Percentiles rank a stretch among this genome's conserved stretches.
Evolutionary conservation across 2,888 invertebrate genomes (phyloP).

Genomic region (Agonopterix subpropinquella): DNA sequence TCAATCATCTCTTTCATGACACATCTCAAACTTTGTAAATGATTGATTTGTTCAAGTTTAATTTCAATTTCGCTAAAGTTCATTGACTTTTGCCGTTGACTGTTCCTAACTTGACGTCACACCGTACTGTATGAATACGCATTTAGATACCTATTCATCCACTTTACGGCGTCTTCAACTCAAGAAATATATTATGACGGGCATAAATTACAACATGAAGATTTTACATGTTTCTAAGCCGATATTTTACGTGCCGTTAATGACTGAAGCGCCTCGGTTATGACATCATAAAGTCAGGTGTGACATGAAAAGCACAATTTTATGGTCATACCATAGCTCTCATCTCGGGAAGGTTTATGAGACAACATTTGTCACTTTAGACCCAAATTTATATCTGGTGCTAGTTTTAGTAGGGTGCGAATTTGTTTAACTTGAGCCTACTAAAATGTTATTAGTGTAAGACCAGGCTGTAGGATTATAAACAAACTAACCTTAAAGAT

Average conservation of each 20-base stretch:
- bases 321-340: slow-evolving; percentile 31
- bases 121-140: too few species aligned
- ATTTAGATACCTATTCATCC: too few species aligned
- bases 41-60: too few species aligned
- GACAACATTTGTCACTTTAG: slow-evolving; percentile 27
- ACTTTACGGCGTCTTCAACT: background rate
- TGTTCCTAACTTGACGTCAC: too few species aligned
- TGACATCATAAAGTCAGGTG: slow-evolving; percentile 41
- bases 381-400: background rate
- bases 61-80: too few species aligned
- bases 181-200: background rate
- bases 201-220: slow-evolving; percentile 8
- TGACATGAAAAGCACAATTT: slow-evolving; percentile 42
- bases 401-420: background rate
- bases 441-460: too few species aligned
- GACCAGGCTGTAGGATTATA: too few species aligned
- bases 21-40: too few species aligned
- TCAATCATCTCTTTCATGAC: too few species aligned
- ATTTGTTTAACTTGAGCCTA: background rate
- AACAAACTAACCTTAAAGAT: too few species aligned
- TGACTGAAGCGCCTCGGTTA: slow-evolving; percentile 34
- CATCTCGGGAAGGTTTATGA: slow-evolving; percentile 29
- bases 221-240: slow-evolving; percentile 13
- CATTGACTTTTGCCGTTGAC: too few species aligned
- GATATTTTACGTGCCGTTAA: slow-evolving; percentile 41